Evolutionary conservation across 2,888 invertebrate species (phyloP), one percentile per base, ranked within the genome.

Genomic region (Oligia strigilis): DNA sequence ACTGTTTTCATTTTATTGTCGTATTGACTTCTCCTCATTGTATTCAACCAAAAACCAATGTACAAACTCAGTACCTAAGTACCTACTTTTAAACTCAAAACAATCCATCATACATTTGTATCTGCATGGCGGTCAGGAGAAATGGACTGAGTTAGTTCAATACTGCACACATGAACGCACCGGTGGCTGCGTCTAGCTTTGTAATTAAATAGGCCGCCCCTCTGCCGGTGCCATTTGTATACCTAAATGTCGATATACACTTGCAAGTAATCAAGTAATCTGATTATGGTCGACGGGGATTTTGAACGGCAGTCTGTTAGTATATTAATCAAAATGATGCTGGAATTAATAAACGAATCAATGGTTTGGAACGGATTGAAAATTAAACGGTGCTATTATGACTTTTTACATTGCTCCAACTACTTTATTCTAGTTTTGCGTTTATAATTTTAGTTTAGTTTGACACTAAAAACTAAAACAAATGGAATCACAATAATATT

Each of bases 131-230:
- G 46, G 69, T 88, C 84, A 82, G 79, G 89, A 89, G 90, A 88
- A 89, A 88, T 87, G 87, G 87, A 91, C 89, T 82, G 90, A 84
- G 90, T 90, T 86, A 85, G 90, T 86, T 91, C 92, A 90, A 92
- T 93, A 90, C 85, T 81, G 82, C 89, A 90, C 91, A 92, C 92
- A 89, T 93, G 93, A 94, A 93, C 90, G 93, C 93, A 87, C 89
- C 91, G 80, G 74, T 92, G 86, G 43, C 75, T 85, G 81, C 88
- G 85, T 84, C 91, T 87, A 91, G 89, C 91, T 90, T 90, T 92
- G 91, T 92, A 92, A 93, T 94, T 92, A 94, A 93, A 91, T 93
- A 91, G 92, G 86, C 89, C 91, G 84, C 78, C 87, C 90, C 85
- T 76, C 81, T 78, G 71, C 64, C 62, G 58, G 60, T 75, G 70